Evolutionary conservation across 1,140 invertebrate species (phyloP).

Genomic region (Batillaria attramentaria): DNA sequence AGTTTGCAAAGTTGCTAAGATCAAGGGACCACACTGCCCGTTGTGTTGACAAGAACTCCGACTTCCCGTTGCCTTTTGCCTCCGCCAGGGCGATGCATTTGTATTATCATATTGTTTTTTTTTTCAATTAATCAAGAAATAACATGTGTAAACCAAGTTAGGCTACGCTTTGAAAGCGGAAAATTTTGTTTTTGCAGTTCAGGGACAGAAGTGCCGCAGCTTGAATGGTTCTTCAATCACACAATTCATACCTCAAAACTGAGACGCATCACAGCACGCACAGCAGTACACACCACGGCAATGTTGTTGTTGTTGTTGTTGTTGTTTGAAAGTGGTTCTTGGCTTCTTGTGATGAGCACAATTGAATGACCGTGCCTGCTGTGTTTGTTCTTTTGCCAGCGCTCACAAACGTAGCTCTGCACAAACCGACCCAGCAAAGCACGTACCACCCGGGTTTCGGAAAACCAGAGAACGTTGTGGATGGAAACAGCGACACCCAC

Average conservation of each 20-base stretch:
- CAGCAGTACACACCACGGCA: no score
- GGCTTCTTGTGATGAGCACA: no score
- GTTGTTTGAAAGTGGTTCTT: no score
- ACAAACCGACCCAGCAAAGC: conserved; percentile 14
- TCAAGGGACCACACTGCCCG: no score
- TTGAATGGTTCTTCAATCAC: no score
- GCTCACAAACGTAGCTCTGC: conserved; percentile 6
- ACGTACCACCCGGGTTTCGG: conserved; percentile 1
- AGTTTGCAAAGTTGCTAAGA: not conserved
- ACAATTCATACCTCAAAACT: no score
- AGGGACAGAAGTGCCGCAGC: no score
- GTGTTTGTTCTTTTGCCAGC: no score
- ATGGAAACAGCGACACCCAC: not conserved
- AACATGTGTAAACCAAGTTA: not conserved
- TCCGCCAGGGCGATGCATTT: not conserved
- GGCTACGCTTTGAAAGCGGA: not conserved
- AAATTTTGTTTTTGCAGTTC: not conserved
- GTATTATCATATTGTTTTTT: not conserved
- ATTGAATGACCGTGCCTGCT: no score
- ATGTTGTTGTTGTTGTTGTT: no score
- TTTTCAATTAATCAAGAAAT: not conserved
- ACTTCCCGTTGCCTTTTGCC: not conserved
- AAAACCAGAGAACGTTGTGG: conserved; percentile 5
- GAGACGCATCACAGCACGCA: no score
- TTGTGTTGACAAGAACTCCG: no score